Percentiles rank a stretch among this genome's conserved stretches.
These are phyloP conservation scores for Heliconius sara DNA, from an alignment of 2,888 invertebrate species.

Conservation along the genomic window DNA sequence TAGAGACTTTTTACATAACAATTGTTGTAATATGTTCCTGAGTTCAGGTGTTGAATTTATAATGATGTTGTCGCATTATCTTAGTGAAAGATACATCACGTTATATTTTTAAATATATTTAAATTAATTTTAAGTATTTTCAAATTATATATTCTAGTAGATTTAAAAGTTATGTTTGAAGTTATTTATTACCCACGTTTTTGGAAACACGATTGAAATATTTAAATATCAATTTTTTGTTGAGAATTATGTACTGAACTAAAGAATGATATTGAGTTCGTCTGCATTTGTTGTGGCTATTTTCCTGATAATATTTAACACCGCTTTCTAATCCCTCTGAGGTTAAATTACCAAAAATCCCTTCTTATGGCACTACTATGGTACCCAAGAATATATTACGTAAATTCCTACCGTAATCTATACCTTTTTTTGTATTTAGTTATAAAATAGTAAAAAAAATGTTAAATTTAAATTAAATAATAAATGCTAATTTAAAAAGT, in stretches of 20 bases:
- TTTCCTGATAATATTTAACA: constrained; percentile 2
- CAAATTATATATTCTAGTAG: background rate
- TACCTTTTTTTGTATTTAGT: background rate
- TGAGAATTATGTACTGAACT: background rate
- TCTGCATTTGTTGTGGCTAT: background rate
- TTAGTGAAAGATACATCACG: constrained; percentile 5
- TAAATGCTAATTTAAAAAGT: background rate
- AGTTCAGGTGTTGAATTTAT: constrained; percentile 23
- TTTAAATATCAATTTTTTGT: background rate
- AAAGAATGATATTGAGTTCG: background rate
- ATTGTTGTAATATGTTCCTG: constrained; percentile 22
- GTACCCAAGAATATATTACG: constrained; percentile 15
- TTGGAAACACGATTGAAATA: background rate
- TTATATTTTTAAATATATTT: constrained; percentile 6
- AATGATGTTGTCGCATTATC: constrained; percentile 1
- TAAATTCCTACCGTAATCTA: background rate
- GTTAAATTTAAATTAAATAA: background rate
- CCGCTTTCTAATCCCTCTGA: constrained; percentile 11
- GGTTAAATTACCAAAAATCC: constrained; percentile 23
- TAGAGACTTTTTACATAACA: constrained; percentile 26
- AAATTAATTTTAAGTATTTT: constrained; percentile 11
- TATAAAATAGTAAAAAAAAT: background rate
- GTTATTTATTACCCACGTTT: background rate
- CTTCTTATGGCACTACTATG: constrained; percentile 19
- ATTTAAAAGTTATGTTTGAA: constrained; percentile 2